phyloP scores from a whole-genome alignment of 2,888 invertebrate genomes.

The Andrena chrysosceles region DNA sequence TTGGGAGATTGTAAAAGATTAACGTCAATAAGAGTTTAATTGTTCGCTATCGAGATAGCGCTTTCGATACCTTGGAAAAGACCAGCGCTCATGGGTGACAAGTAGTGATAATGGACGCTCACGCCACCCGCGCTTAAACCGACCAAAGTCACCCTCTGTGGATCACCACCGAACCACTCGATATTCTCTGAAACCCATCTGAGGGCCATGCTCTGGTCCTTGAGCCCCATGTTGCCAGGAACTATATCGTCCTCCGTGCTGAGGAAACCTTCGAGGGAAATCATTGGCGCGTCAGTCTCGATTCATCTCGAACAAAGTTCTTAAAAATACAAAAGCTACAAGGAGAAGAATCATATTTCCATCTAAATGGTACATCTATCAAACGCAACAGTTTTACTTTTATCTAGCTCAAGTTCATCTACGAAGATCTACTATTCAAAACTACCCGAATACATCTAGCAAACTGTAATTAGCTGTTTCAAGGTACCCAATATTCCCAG shows the following conservation, averaged over 20 bases:
- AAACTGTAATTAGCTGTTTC: slow-evolving; percentile 89
- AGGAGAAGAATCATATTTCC: no score
- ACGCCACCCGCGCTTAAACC: slow-evolving; percentile 92
- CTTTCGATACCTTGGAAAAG: slow-evolving; percentile 68
- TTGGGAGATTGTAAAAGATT: not conserved
- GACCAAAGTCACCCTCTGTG: slow-evolving; percentile 88
- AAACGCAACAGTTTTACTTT: no score
- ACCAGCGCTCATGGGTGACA: slow-evolving; percentile 87
- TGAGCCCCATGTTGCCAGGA: slow-evolving; percentile 91
- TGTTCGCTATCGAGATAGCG: not conserved
- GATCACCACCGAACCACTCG: slow-evolving; percentile 90
- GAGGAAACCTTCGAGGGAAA: slow-evolving; percentile 87
- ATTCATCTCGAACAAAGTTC: no score
- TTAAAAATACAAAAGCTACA: no score
- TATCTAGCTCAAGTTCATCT: no score
- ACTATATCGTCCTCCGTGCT: slow-evolving; percentile 90
- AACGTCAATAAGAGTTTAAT: not conserved
- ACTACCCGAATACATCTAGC: slow-evolving; percentile 76
- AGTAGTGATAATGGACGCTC: slow-evolving; percentile 90
- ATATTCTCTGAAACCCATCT: slow-evolving; percentile 90
- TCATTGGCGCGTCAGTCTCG: no score
- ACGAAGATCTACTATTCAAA: no score
- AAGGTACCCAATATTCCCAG: slow-evolving; percentile 89
- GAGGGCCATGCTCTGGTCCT: slow-evolving; percentile 90
- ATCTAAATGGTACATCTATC: no score